Base-by-base conservation (phyloP, 2,888 invertebrate genomes). In the Drosophila fulvimacula region DNA sequence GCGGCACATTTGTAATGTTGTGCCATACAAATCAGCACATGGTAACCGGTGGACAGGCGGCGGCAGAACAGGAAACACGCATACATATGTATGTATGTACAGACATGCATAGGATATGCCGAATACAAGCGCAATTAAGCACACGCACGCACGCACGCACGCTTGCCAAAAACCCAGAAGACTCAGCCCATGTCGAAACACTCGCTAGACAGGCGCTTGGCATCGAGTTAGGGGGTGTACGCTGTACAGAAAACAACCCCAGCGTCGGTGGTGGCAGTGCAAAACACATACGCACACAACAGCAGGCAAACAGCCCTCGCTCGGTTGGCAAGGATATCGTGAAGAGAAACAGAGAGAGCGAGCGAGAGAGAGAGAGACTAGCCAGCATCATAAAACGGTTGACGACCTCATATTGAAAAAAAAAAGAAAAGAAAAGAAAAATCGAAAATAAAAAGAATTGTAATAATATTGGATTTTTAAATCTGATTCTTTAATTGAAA, bases 101-200 rank as follows among this genome's bases (percentile, higher is more conserved):
- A 49, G 2, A 34, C n/a, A 27, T 5, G 9, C 9, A 58, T 72
- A 21, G 17, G 21, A 19, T 34, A 51, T 79, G 63, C 46, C 58
- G 57, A 78, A 82, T 81, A 83, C 87, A 73, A 69, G 76, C 79
- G 80, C 74, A 76, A 79, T 82, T 85, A 88, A 76, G 84, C 75
- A 62, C 79, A 78, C 63, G 68, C 79, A 78, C 67, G 51, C 79
- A 78, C 63, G 68, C 79, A 78, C 67, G 51, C 51, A 46, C 67
- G 82, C 76, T 75, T 79, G 72, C 70, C 72, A 76, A 73, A 65
- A 61, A 10, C 1, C 9, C 9, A 30, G 10, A 30, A 30, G 2
- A 30, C 46, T 64, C 36, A 42, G 11, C 17, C 53, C 46, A 51
- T 44, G 57, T 41, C 57, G 57, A 53, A 65, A 36, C 15, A 56